phyloP scores from a whole-genome alignment of 1,140 invertebrate species.

The Portunus trituberculatus region DNA sequence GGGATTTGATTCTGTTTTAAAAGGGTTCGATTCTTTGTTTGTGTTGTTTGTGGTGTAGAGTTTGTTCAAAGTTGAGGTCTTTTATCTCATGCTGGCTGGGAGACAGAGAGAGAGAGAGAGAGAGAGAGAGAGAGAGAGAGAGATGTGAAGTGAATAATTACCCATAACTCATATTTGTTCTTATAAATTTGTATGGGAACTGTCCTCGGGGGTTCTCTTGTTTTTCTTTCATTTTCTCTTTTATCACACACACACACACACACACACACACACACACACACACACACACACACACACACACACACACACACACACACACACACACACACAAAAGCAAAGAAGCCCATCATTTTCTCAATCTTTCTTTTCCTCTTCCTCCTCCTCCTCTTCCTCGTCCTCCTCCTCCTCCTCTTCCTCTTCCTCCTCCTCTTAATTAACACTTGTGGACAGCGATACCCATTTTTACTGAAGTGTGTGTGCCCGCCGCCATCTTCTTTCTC shows the following conservation, averaged over 20 bases:
- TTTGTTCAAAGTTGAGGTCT: too few species aligned
- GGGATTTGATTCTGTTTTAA: not conserved
- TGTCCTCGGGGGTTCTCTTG: not conserved
- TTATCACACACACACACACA: not conserved
- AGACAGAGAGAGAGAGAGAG: slow-evolving; percentile 3
- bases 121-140: not conserved
- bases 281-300: slow-evolving; percentile 14
- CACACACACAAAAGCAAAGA: not conserved
- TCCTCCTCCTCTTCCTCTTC: not conserved
- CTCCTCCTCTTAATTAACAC: not conserved
- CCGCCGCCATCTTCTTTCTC: not conserved
- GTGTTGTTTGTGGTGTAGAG: too few species aligned
- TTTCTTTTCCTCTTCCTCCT: not conserved
- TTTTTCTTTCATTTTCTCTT: not conserved
- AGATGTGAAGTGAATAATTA: not conserved
- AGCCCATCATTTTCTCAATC: not conserved
- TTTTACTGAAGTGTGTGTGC: slow-evolving; percentile 55
- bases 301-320: not conserved
- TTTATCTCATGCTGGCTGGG: too few species aligned
- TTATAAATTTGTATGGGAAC: not conserved
- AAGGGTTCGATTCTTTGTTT: too few species aligned
- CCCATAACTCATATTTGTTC: not conserved
- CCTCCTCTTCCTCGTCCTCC: not conserved
- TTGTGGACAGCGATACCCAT: slow-evolving; percentile 46
- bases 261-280: slow-evolving; percentile 15